Base-by-base conservation (phyloP, 2,113 vertebrate species). In the Lanius ludovicianus region DNA sequence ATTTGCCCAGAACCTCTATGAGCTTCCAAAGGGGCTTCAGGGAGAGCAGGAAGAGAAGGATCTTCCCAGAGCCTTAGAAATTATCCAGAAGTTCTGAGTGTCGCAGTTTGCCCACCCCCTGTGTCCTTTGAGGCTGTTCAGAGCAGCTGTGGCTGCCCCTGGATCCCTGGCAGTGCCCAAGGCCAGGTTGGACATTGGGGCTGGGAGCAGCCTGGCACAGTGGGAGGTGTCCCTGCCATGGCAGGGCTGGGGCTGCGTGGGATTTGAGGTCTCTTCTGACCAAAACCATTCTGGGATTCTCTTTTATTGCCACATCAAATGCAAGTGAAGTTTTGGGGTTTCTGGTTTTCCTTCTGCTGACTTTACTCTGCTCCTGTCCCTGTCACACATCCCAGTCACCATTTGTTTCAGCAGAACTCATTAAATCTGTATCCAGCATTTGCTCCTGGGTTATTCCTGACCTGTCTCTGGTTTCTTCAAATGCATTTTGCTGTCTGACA, bases 351-450 rank as follows among this genome's bases (percentile, higher is more conserved):
- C 12, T 22, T 15, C 18, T 25, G 22, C 41, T 33, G 2, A 1
- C 10, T 28, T 52, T 3, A 13, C 13, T 20, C 20, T 47, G 11
- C 22, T 53, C 47, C 64, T 7, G 10, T 27, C 75, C 63, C 44
- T 21, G 0, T 8, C 52, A 9, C 28, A 6, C 4, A 0, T 21
- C 68, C 71, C 7, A 1, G 3, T 20, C 52, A 4, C 23, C 3
- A 0, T 20, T 18, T 9, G 7, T 35, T 33, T 11, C 63, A 73
- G 25, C 80, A 89, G 63, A 69, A 23, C 9, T 8, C 14, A 6
- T 10, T 23, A 31, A 47, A 28, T 67, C 50, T 2, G 14, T 13
- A 15, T 28, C 50, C 74, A 78, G 19, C 25, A 1, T 30, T 73
- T 52, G 21, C 46, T 75, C 47, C 81, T 20, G 50, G 39, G 13